Conservation (phyloP, 2,888 invertebrate species). For the Dryobotodes eremita region DNA sequence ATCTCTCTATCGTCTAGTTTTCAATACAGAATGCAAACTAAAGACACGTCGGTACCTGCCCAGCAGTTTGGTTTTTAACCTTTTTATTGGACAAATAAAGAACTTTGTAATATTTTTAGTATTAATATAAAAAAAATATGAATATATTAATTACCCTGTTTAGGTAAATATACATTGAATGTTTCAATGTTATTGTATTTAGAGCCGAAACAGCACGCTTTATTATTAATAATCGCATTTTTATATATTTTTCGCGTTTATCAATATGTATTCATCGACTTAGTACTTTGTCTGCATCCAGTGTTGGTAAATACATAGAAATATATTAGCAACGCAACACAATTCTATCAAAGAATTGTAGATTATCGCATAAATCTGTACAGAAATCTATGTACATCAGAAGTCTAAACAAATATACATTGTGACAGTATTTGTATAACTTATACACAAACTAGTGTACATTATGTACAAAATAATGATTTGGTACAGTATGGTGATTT, state of each 20-base stretch:
- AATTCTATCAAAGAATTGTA: conserved; percentile 65
- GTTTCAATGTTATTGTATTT: neutral
- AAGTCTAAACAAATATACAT: conserved; percentile 61
- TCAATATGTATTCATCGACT: conserved; percentile 12
- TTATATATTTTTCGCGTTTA: conserved; percentile 12
- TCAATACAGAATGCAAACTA: conserved; percentile 48
- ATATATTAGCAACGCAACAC: conserved; percentile 50
- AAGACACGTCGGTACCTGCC: conserved; percentile 45
- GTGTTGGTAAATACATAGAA: conserved; percentile 62
- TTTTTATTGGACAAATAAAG: conserved; percentile 40
- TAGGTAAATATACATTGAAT: conserved; percentile 9
- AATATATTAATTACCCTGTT: conserved; percentile 22
- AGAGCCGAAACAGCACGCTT: conserved; percentile 6
- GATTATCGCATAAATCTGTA: conserved; percentile 41
- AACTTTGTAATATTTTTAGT: neutral
- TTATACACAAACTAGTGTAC: conserved; percentile 86
- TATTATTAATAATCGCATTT: conserved; percentile 17
- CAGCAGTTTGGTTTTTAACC: conserved; percentile 50
- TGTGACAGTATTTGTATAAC: conserved; percentile 70
- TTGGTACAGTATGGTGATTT: conserved; percentile 59
- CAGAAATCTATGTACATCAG: conserved; percentile 63
- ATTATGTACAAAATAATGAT: conserved; percentile 75
- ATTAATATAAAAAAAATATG: neutral
- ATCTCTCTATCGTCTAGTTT: conserved; percentile 52
- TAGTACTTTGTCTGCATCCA: conserved; percentile 27